Percentiles rank a stretch among this genome's conserved stretches.
Evolutionary conservation across 2,797 vertebrate genomes (phyloP).

Genomic region (Eulemur rubriventer): DNA sequence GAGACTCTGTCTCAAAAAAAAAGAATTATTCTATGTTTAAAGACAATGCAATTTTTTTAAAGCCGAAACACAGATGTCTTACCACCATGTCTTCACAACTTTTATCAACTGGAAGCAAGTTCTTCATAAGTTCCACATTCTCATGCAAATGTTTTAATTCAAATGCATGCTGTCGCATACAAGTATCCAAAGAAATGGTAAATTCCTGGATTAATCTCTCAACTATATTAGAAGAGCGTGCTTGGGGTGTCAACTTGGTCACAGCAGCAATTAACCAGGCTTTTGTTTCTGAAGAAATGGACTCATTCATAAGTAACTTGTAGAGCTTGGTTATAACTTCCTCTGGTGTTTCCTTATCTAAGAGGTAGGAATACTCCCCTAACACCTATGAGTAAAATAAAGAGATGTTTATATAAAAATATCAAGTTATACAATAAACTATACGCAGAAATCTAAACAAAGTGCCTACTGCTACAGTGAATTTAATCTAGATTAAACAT

Average conservation of each 20-base stretch:
- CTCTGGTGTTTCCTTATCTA: conserved; percentile 85
- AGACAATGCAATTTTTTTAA: conserved; percentile 2
- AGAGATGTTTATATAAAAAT: conserved; percentile 20
- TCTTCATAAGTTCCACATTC: conserved; percentile 87
- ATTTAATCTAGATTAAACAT: conserved; percentile 47
- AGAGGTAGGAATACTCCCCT: conserved; percentile 93
- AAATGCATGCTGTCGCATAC: conserved; percentile 92
- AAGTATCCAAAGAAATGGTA: conserved; percentile 91
- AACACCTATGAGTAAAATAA: conserved; percentile 89
- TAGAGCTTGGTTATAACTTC: conserved; percentile 88
- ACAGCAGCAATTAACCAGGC: conserved; percentile 93
- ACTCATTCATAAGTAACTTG: conserved; percentile 87
- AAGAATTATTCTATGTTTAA: not conserved
- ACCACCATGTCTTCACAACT: conserved; percentile 90
- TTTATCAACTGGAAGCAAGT: conserved; percentile 86
- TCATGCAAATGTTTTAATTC: conserved; percentile 92
- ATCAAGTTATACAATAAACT: not conserved
- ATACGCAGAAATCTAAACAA: not conserved
- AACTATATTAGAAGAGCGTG: conserved; percentile 79
- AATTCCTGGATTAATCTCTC: conserved; percentile 87
- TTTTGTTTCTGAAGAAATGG: conserved; percentile 92
- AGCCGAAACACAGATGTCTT: conserved; percentile 70
- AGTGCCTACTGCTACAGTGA: not conserved
- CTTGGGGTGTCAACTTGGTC: conserved; percentile 89
- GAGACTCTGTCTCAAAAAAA: too few relatives aligned